Evolutionary conservation across 2,888 invertebrate species (phyloP).

Genomic region (Habroteleia sp.): DNA sequence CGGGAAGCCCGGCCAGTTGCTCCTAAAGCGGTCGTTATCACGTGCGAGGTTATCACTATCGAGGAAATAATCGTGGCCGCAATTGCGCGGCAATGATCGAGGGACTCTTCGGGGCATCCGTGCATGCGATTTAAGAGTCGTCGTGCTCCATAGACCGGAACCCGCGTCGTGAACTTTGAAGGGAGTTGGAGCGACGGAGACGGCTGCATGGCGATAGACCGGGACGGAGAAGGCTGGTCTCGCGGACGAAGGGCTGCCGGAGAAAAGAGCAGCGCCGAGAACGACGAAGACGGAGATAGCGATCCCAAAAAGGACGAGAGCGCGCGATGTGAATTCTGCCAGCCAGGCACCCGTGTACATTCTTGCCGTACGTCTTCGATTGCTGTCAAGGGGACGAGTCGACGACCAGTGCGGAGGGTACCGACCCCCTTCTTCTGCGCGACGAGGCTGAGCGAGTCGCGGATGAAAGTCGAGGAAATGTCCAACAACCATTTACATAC

Average conservation of each 20-base stretch:
- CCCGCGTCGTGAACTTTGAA: constrained; percentile 65
- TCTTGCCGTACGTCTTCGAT: constrained; percentile 59
- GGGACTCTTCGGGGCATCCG: constrained; percentile 67
- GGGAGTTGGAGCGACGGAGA: constrained; percentile 27
- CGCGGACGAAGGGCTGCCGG: constrained; percentile 39
- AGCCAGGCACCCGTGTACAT: constrained; percentile 55
- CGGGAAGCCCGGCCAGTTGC: constrained; percentile 2
- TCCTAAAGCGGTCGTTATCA: constrained; percentile 48
- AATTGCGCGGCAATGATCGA: constrained; percentile 65
- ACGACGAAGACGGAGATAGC: constrained; percentile 61
- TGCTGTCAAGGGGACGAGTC: constrained; percentile 63
- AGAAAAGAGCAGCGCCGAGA: constrained; percentile 41
- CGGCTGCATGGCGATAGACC: constrained; percentile 5
- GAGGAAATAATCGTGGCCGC: constrained; percentile 61
- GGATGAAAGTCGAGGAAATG: constrained; percentile 53
- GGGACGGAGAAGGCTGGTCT: constrained; percentile 9
- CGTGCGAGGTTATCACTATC: constrained; percentile 58
- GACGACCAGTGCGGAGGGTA: constrained; percentile 61
- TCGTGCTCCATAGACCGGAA: constrained; percentile 70
- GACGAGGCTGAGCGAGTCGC: constrained; percentile 10
- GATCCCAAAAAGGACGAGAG: constrained; percentile 55
- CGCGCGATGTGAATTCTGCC: constrained; percentile 58
- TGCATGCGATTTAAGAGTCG: constrained; percentile 68
- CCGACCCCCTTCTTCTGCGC: constrained; percentile 56
- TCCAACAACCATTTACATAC: constrained; percentile 46